Evolutionary conservation across 1,140 invertebrate species (phyloP).

Genomic region (Magallana angulata): DNA sequence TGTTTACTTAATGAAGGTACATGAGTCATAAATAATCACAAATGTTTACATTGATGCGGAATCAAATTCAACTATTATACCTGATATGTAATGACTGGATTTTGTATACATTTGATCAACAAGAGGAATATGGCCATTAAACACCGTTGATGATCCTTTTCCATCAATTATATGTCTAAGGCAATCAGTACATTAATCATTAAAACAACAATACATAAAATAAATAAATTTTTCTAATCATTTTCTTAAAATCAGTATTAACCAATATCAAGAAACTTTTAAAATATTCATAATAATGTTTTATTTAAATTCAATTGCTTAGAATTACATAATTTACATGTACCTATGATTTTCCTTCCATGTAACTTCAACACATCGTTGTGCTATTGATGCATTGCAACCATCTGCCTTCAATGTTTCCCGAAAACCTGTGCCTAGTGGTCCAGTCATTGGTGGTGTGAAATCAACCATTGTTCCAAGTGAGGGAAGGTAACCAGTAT

Average conservation of each 20-base stretch:
- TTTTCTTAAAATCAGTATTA: too few relatives aligned
- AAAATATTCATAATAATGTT: too few relatives aligned
- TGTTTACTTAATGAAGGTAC: neutral
- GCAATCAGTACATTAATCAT: too few relatives aligned
- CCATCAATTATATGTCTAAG: conserved; percentile 54
- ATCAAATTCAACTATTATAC: conserved; percentile 37
- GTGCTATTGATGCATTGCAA: conserved; percentile 58
- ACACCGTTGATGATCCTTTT: conserved; percentile 58
- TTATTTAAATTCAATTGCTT: too few relatives aligned
- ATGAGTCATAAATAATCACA: too few relatives aligned
- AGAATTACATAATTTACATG: neutral
- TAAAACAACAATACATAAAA: too few relatives aligned
- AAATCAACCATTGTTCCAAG: conserved; percentile 62
- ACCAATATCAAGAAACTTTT: too few relatives aligned
- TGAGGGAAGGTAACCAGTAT: conserved; percentile 52
- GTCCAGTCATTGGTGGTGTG: conserved; percentile 62
- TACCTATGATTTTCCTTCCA: conserved; percentile 60
- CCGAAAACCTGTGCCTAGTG: conserved; percentile 4
- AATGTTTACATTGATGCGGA: too few relatives aligned
- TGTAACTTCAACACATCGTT: conserved; percentile 61
- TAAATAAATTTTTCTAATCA: too few relatives aligned
- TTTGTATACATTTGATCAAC: conserved; percentile 60
- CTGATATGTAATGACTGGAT: conserved; percentile 65
- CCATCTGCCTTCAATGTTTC: conserved; percentile 50
- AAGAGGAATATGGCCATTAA: conserved; percentile 67